Evolutionary conservation across 1,140 invertebrate species (phyloP).

Genomic region (Stenopsyche tienmushanensis): DNA sequence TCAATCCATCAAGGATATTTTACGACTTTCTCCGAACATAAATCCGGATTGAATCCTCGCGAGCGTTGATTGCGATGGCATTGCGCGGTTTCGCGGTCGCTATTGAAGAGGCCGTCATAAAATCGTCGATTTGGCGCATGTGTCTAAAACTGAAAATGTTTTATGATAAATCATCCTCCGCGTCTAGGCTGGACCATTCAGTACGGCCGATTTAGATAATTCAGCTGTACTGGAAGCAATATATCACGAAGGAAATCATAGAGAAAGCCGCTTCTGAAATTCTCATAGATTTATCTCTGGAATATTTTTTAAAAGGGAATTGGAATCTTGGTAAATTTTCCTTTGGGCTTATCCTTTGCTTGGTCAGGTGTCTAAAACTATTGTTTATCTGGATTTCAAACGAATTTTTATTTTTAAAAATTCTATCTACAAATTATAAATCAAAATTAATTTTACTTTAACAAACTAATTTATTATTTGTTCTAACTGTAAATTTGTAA

Average conservation of each 20-base stretch:
- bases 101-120: neutral
- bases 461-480: no score
- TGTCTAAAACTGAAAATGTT: neutral
- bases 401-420: no score
- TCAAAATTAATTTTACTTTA: no score
- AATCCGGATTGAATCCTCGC: slow-evolving; percentile 21
- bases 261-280: slow-evolving; percentile 6
- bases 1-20: slow-evolving; percentile 30
- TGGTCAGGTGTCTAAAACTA: neutral
- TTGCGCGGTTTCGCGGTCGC: neutral
- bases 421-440: no score
- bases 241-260: slow-evolving; percentile 11
- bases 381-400: no score
- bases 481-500: no score
- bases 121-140: neutral
- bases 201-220: slow-evolving; percentile 15
- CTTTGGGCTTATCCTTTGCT: neutral
- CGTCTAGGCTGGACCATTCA: neutral
- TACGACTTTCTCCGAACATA: slow-evolving; percentile 15
- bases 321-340: slow-evolving; percentile 6
- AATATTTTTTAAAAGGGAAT: slow-evolving; percentile 5
- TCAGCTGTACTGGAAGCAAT: slow-evolving; percentile 15
- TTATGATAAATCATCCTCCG: slow-evolving; percentile 14
- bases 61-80: neutral
- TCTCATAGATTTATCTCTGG: slow-evolving; percentile 10